phyloP scores from a whole-genome alignment of 2,888 invertebrate genomes.

The Pecten maximus region DNA sequence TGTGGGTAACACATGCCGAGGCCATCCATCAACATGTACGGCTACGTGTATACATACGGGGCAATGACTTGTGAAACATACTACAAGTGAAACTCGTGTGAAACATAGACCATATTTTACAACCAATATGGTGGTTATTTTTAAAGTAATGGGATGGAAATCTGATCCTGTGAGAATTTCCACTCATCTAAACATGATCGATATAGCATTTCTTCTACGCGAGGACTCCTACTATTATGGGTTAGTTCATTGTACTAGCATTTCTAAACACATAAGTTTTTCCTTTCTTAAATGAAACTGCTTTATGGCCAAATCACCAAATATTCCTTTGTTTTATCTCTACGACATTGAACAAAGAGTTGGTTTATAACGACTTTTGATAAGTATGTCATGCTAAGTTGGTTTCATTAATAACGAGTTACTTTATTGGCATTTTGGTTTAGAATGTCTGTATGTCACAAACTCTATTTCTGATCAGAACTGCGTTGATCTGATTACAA shows the following conservation, averaged over 20 bases:
- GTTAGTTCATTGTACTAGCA: background rate
- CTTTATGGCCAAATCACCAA: too few relatives aligned
- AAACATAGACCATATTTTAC: background rate
- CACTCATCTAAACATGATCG: background rate
- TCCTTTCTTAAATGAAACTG: too few relatives aligned
- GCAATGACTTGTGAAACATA: constrained; percentile 16
- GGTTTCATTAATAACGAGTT: background rate
- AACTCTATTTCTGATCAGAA: background rate
- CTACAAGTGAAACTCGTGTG: constrained; percentile 29
- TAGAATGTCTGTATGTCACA: background rate
- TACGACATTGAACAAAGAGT: too few relatives aligned
- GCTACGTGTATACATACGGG: constrained; percentile 9
- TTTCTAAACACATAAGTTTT: background rate
- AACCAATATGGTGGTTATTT: background rate
- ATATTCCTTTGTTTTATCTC: too few relatives aligned
- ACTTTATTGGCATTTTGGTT: background rate
- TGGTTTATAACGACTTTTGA: too few relatives aligned
- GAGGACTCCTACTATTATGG: background rate
- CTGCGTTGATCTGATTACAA: background rate
- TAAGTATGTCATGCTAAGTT: too few relatives aligned
- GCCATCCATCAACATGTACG: background rate
- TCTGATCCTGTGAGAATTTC: background rate
- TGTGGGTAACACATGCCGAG: constrained; percentile 13
- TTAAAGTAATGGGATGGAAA: background rate
- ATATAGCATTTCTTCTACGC: background rate